Percentiles rank a stretch among this genome's conserved stretches.
These are phyloP conservation scores for Trochalopteron elliotii DNA, from an alignment of 2,113 vertebrate genomes.

Conservation along the genomic window DNA sequence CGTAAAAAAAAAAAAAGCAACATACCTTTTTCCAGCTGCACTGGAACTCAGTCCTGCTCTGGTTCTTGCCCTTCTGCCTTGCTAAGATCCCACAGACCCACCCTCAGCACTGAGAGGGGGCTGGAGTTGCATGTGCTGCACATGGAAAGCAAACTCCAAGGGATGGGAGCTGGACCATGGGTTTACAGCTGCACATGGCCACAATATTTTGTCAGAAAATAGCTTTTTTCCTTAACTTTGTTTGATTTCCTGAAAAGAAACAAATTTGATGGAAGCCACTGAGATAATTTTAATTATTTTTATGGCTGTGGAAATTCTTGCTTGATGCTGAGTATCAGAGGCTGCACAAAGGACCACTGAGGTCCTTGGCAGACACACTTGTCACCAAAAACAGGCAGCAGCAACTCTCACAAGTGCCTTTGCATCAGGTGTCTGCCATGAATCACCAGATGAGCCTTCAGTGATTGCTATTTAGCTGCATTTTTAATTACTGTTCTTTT, in stretches of 20 bases:
- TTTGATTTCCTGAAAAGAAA: not conserved
- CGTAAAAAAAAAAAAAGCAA: conserved; percentile 10
- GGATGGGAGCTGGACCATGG: not conserved
- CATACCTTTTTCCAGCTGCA: conserved; percentile 20
- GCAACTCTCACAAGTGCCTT: not conserved
- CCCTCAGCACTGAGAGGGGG: not conserved
- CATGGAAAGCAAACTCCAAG: not conserved
- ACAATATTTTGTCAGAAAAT: not conserved
- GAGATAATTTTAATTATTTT: not conserved
- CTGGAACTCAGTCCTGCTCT: not conserved
- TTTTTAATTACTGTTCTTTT: not conserved
- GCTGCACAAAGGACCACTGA: not conserved
- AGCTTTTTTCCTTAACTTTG: not conserved
- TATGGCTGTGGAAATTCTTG: not conserved
- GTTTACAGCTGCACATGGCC: not conserved
- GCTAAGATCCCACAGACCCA: not conserved
- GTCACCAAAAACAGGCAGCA: not conserved
- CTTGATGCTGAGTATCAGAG: not conserved
- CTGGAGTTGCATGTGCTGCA: not conserved
- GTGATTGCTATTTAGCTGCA: not conserved
- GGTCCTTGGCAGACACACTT: not conserved
- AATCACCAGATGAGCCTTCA: not conserved
- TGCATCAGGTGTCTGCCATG: not conserved
- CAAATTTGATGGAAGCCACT: not conserved
- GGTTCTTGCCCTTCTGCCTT: conserved; percentile 5